Base-by-base conservation (phyloP, 2,888 invertebrate species). In the Willowsia nigromaculata region DNA sequence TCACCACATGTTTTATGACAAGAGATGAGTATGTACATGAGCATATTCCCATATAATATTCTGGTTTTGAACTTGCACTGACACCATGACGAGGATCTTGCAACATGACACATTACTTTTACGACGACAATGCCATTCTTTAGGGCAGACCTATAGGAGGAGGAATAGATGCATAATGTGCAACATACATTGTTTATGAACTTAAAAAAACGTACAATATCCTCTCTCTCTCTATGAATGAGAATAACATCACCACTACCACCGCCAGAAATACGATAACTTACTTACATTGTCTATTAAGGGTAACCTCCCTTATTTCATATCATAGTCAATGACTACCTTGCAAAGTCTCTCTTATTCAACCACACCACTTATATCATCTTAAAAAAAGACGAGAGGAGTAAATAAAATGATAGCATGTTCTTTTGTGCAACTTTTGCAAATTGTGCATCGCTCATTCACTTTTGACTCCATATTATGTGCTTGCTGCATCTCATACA, bases 251-350 rank as follows among this genome's bases (percentile, higher is more conserved):
- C 65, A 65, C 27, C 65, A 59, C 4, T n/a, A 6, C 56, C 5
- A 33, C 65, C 33, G n/a, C 33, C 30, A 65, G n/a, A 22, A 56
- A 0, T 56, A 5, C 56, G 22, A 56, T 1, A 43, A 43, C 43
- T 9, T 43, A 43, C 62, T 53, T 65, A 50, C 27, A 74, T 74
- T 85, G 59, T 65, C 47, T 89, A 59, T 53, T 68, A 85, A 78
- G 76, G 56, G 89, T 90, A 86, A 90, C 89, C 89, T 90, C 89
- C 89, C 86, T 86, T 90, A 90, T 86, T 86, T 90, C 76, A 90
- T 90, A 50, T 85, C 59, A 56, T 71, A 82, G 71, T 89, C 89
- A 90, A 86, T 90, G 89, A 86, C 89, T 90, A 90, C 89, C 89
- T 90, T 90, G 89, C 89, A 90, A 76, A 90, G 89, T 90, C 89